Conservation (phyloP, 1,140 invertebrate genomes). For the Oryctes rhinoceros region DNA sequence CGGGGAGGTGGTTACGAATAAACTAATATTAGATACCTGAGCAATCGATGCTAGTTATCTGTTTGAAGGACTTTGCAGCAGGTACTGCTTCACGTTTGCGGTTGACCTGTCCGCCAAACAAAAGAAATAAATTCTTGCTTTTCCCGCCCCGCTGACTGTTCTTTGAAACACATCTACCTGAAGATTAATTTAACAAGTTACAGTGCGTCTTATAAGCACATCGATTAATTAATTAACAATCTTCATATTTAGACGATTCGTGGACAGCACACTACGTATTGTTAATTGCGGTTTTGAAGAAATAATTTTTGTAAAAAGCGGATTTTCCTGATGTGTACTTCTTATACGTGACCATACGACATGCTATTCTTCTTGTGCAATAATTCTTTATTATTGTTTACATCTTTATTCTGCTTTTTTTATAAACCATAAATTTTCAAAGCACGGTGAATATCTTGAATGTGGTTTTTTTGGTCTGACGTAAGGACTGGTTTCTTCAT, state of each 20-base stretch:
- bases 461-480: not conserved
- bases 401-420: too few species aligned
- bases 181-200: not conserved
- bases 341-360: too few species aligned
- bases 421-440: too few species aligned
- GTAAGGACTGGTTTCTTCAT: too few species aligned
- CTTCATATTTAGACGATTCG: not conserved
- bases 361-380: too few species aligned
- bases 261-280: not conserved
- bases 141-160: not conserved
- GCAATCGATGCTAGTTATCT: constrained; percentile 1
- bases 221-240: not conserved
- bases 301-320: not conserved
- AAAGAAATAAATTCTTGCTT: constrained; percentile 6
- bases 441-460: not conserved
- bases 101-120: not conserved
- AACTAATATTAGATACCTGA: constrained; percentile 8
- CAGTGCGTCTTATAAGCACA: not conserved
- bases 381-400: too few species aligned
- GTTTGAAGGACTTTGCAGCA: not conserved
- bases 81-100: not conserved
- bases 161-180: not conserved
- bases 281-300: not conserved
- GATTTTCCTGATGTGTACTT: too few species aligned
- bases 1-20: not conserved